Evolutionary conservation across 2,888 invertebrate genomes (phyloP).

Genomic region (Troglohyphantes excavatus): DNA sequence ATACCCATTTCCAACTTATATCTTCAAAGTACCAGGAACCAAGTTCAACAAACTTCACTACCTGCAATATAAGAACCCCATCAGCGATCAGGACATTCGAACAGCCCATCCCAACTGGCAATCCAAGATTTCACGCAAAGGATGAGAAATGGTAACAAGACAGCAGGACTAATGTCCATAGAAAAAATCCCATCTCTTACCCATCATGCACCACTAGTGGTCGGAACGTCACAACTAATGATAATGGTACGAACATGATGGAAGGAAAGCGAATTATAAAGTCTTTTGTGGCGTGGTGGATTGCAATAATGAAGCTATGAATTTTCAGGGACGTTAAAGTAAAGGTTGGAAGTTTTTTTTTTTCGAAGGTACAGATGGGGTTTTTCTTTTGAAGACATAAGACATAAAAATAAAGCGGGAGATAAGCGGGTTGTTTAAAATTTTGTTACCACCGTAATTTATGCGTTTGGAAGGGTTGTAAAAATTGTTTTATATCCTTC

Average conservation of each 20-base stretch:
- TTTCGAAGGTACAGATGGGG: neutral
- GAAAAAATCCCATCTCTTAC: neutral
- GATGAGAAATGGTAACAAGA: slow-evolving; percentile 1
- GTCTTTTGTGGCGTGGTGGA: slow-evolving; percentile 39
- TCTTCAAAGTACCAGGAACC: too few species aligned
- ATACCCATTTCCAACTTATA: too few species aligned
- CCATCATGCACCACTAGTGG: slow-evolving; percentile 2
- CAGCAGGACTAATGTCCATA: neutral
- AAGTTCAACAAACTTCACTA: too few species aligned
- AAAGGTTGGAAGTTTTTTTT: neutral
- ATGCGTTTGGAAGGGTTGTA: neutral
- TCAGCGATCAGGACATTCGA: too few species aligned
- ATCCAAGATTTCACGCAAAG: neutral
- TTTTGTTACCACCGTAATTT: slow-evolving; percentile 9
- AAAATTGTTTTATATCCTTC: neutral
- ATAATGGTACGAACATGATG: slow-evolving; percentile 9
- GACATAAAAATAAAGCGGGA: slow-evolving; percentile 5
- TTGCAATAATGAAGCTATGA: slow-evolving; percentile 44
- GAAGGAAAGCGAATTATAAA: slow-evolving; percentile 35
- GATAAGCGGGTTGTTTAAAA: neutral
- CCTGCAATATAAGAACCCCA: too few species aligned
- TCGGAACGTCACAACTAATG: slow-evolving; percentile 5
- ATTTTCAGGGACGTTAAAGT: slow-evolving; percentile 24
- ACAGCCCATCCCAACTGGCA: neutral
- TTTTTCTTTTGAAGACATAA: neutral